Conservation (phyloP, 2,888 invertebrate species). For the Andrena haemorrhoa region DNA sequence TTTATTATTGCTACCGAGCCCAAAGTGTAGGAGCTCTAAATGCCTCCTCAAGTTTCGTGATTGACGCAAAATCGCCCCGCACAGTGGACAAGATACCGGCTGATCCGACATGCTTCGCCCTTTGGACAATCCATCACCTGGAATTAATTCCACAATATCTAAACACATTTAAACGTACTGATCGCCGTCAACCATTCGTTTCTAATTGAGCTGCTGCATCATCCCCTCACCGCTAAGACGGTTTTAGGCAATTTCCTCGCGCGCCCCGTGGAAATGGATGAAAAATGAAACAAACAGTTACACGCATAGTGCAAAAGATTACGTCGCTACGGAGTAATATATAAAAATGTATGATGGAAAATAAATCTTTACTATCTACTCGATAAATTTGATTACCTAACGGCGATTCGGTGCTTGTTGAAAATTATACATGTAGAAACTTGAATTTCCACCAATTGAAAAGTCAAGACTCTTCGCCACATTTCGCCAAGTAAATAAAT, state of each 20-base stretch:
- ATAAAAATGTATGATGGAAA: slow-evolving; percentile 59
- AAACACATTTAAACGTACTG: slow-evolving; percentile 31
- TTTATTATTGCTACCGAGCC: slow-evolving; percentile 75
- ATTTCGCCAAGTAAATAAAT: neutral
- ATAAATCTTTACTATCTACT: slow-evolving; percentile 77
- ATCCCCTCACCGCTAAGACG: neutral
- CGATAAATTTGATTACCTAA: slow-evolving; percentile 42
- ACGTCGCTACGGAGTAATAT: too few relatives aligned
- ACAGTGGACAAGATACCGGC: slow-evolving; percentile 87
- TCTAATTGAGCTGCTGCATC: slow-evolving; percentile 4
- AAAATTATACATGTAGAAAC: slow-evolving; percentile 28
- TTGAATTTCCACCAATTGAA: slow-evolving; percentile 26
- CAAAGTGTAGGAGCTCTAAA: slow-evolving; percentile 84
- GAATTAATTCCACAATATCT: slow-evolving; percentile 62
- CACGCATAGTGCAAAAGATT: neutral
- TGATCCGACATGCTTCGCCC: slow-evolving; percentile 87
- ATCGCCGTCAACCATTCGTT: neutral
- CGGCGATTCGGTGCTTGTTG: slow-evolving; percentile 32
- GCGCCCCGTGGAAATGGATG: neutral
- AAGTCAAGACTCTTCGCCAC: neutral
- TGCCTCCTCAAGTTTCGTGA: slow-evolving; percentile 87
- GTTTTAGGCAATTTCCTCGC: neutral
- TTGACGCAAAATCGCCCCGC: slow-evolving; percentile 87
- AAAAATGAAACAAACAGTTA: slow-evolving; percentile 19
- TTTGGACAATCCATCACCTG: slow-evolving; percentile 84